phyloP scores from a whole-genome alignment of 2,113 vertebrate genomes.

The Chelonoidis abingdonii region DNA sequence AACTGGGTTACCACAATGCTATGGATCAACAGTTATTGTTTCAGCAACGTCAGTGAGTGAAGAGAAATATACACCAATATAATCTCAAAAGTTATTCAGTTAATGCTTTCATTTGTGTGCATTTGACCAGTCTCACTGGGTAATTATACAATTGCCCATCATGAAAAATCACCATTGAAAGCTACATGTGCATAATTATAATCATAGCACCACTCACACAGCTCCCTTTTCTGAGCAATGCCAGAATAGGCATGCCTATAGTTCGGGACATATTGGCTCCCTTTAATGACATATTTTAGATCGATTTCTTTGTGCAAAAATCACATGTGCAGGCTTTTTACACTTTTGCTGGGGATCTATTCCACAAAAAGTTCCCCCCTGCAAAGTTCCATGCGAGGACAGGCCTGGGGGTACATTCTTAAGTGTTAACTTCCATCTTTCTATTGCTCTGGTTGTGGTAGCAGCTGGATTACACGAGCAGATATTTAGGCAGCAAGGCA shows the following conservation, averaged over 20 bases:
- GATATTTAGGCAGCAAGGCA: background rate
- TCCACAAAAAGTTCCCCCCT: background rate
- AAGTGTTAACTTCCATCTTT: background rate
- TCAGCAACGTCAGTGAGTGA: constrained; percentile 11
- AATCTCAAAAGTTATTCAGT: constrained; percentile 34
- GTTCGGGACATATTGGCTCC: too few relatives aligned
- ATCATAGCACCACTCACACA: background rate
- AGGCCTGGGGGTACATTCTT: background rate
- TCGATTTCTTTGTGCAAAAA: background rate
- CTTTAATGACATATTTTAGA: background rate
- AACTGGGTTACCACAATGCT: background rate
- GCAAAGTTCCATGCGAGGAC: background rate
- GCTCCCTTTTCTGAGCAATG: background rate
- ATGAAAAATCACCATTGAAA: constrained; percentile 49
- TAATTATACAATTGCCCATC: constrained; percentile 54
- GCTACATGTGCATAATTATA: background rate
- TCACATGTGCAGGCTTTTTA: background rate
- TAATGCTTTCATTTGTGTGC: constrained; percentile 55
- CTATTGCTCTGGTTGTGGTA: background rate
- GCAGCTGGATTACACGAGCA: background rate
- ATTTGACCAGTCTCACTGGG: constrained; percentile 24
- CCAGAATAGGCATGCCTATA: background rate
- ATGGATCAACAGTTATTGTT: background rate
- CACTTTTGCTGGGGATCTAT: background rate
- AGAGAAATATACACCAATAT: background rate